Conservation (phyloP, 2,888 invertebrate genomes). For the Tortrix viridana region DNA sequence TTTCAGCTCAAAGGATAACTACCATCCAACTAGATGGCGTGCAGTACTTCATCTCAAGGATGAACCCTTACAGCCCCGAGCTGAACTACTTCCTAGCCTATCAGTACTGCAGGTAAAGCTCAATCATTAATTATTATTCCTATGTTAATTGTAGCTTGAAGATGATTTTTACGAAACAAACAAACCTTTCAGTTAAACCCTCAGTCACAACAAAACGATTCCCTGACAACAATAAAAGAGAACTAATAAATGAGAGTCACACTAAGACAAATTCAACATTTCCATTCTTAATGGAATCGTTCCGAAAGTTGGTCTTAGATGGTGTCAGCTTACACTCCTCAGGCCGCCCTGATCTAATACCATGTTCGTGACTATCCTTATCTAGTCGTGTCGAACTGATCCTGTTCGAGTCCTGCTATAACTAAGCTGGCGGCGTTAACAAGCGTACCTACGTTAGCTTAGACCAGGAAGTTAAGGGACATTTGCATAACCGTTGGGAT, state of each 20-base stretch:
- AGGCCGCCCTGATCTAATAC: constrained; percentile 46
- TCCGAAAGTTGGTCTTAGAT: constrained; percentile 12
- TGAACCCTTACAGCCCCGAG: constrained; percentile 94
- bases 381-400: constrained; percentile 67
- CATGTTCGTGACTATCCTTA: constrained; percentile 75
- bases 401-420: constrained; percentile 62
- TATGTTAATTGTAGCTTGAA: too few species aligned
- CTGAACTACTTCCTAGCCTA: constrained; percentile 94
- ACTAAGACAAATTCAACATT: too few species aligned
- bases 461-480: constrained; percentile 71
- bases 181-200: too few species aligned
- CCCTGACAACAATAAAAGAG: too few species aligned
- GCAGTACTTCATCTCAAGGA: constrained; percentile 93
- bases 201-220: too few species aligned
- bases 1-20: constrained; percentile 92
- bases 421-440: constrained; percentile 67
- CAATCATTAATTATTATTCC: constrained; percentile 40
- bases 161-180: too few species aligned
- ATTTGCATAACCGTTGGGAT: constrained; percentile 76
- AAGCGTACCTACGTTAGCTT: constrained; percentile 53
- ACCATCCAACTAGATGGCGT: constrained; percentile 94
- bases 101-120: constrained; percentile 89
- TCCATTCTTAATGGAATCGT: background rate
- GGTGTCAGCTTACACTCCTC: constrained; percentile 33
- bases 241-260: too few species aligned